Evolutionary conservation across 2,797 vertebrate genomes (phyloP).

Genomic region (Pteronotus mesoamericanus): DNA sequence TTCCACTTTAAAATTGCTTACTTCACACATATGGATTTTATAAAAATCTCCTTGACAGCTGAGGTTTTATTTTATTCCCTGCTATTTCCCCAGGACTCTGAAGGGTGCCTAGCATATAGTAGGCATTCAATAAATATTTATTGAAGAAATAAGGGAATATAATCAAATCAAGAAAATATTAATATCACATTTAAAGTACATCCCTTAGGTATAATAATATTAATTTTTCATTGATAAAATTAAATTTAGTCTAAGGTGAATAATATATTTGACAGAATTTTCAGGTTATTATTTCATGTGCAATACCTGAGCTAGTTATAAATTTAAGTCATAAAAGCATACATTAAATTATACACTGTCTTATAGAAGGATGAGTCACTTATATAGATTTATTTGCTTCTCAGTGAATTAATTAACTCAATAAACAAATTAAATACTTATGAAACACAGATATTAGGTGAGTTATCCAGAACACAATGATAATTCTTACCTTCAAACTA

Average conservation of each 20-base stretch:
- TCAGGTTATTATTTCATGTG: background rate
- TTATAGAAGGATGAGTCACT: background rate
- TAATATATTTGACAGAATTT: background rate
- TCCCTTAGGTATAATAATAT: background rate
- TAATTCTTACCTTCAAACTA: background rate
- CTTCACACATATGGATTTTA: background rate
- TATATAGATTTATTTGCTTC: background rate
- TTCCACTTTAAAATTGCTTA: conserved; percentile 7
- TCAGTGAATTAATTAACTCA: background rate
- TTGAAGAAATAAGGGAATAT: background rate
- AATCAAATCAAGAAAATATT: background rate
- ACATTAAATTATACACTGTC: background rate
- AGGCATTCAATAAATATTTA: background rate
- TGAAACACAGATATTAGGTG: background rate
- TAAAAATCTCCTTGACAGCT: background rate
- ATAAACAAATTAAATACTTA: background rate
- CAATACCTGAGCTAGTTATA: background rate
- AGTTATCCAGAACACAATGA: background rate
- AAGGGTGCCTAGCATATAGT: background rate
- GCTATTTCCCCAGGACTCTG: background rate
- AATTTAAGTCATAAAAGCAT: background rate
- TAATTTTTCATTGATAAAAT: background rate
- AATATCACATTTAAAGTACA: background rate
- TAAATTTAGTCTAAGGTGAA: conserved; percentile 18
- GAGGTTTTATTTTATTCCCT: background rate